Percentiles rank a stretch among this genome's conserved stretches.
Evolutionary conservation across 2,113 vertebrate genomes (phyloP).

Genomic region (Alligator sinensis): DNA sequence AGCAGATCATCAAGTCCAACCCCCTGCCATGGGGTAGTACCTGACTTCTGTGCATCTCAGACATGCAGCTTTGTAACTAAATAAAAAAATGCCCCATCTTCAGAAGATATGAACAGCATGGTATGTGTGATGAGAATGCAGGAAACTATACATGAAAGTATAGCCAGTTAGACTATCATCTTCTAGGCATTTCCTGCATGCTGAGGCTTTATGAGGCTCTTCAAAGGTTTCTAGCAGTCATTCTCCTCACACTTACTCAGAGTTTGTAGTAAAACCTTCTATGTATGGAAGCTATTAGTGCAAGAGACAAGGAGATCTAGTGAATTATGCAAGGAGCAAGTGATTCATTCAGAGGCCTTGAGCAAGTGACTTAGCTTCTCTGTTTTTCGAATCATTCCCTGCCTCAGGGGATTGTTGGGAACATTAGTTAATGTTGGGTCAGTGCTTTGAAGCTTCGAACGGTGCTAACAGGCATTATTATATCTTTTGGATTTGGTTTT

Average conservation of each 20-base stretch:
- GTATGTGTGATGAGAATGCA: not conserved
- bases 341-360: fast-evolving
- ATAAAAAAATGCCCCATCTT: not conserved
- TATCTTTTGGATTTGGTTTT: not conserved
- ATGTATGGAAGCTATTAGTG: not conserved
- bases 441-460: conserved; percentile 17
- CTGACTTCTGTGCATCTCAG: conserved; percentile 12
- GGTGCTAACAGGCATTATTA: not conserved
- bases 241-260: not conserved
- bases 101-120: not conserved
- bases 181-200: conserved; percentile 27
- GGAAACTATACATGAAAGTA: not conserved
- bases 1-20: too few relatives aligned
- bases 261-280: not conserved
- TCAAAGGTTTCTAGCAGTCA: not conserved
- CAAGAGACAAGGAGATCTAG: not conserved
- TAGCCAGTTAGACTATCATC: not conserved
- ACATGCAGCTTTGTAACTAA: conserved; percentile 14
- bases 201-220: not conserved
- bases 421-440: not conserved
- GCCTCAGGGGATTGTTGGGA: not conserved
- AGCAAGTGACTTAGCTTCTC: not conserved
- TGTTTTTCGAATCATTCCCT: not conserved
- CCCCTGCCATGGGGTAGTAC: conserved; percentile 2
- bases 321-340: not conserved